Percentiles rank a stretch among this genome's conserved stretches.
These are phyloP conservation scores for Stigmatopora nigra DNA, from an alignment of 2,113 vertebrate species.

Conservation along the genomic window DNA sequence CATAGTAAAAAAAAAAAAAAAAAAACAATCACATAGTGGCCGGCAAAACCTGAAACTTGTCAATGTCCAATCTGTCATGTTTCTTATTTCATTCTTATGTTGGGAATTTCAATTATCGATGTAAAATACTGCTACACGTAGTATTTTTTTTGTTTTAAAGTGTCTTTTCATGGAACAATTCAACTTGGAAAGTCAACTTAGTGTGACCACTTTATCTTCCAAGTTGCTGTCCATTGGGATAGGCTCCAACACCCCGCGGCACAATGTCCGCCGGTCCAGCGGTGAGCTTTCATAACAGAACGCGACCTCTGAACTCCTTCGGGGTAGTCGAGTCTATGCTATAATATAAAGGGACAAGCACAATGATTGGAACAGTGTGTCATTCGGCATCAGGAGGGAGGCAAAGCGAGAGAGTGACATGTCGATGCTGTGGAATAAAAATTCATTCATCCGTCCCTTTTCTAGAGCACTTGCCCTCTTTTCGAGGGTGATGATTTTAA, in stretches of 20 bases:
- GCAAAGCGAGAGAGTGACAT: not conserved
- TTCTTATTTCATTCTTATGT: too few species aligned
- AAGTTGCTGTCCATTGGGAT: too few species aligned
- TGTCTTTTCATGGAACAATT: too few species aligned
- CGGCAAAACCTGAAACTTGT: too few species aligned
- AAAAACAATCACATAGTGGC: not conserved
- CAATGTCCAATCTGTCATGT: too few species aligned
- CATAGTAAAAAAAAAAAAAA: not conserved
- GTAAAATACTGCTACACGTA: too few species aligned
- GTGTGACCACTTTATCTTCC: too few species aligned
- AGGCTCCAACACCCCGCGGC: too few species aligned
- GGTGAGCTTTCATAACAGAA: constrained; percentile 30
- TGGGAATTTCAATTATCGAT: too few species aligned
- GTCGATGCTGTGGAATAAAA: not conserved
- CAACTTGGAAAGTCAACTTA: too few species aligned
- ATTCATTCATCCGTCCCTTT: constrained; percentile 8
- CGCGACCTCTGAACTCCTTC: constrained; percentile 44
- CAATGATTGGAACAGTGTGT: constrained; percentile 47
- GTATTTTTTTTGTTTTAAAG: too few species aligned
- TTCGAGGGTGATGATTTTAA: not conserved
- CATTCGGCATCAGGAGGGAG: constrained; percentile 25
- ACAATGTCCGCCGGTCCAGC: constrained; percentile 5
- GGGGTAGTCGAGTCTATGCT: constrained; percentile 10
- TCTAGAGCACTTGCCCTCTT: not conserved
- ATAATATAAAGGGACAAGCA: constrained; percentile 47